Percentiles rank a stretch among this genome's conserved stretches.
Evolutionary conservation across 2,888 invertebrate species (phyloP).

Genomic region (Drosophila neonasuta): DNA sequence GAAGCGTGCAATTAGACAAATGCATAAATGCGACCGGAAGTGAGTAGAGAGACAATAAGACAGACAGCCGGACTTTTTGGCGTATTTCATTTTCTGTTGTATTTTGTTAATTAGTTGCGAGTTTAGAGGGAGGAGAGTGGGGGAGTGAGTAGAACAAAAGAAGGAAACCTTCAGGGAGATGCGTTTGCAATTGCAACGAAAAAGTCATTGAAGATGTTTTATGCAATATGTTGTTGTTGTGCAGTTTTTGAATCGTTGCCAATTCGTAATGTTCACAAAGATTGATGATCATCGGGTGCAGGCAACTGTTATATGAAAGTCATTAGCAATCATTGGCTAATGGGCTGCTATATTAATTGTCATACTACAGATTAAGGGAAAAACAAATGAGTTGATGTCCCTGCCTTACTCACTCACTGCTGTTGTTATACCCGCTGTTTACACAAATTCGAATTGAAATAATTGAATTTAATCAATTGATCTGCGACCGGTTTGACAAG

Average conservation of each 20-base stretch:
- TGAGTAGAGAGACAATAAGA: conserved; percentile 13
- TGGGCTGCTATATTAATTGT: not conserved
- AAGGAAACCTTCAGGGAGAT: conserved; percentile 35
- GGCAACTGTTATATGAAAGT: conserved; percentile 30
- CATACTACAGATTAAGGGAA: not conserved
- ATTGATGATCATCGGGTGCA: conserved; percentile 9
- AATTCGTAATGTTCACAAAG: conserved; percentile 24
- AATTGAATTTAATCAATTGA: conserved; percentile 1
- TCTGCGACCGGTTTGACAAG: not conserved
- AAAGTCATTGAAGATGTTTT: conserved; percentile 50
- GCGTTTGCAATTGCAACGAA: conserved; percentile 26
- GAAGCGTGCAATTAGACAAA: conserved; percentile 63
- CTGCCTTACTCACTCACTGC: not conserved
- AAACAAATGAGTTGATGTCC: not conserved
- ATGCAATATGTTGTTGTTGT: conserved; percentile 37
- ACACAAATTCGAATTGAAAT: not conserved
- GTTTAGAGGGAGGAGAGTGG: not conserved
- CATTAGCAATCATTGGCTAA: not conserved
- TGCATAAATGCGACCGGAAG: conserved; percentile 53
- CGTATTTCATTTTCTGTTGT: conserved; percentile 26
- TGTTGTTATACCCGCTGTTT: too few relatives aligned
- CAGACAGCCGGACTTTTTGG: conserved; percentile 19
- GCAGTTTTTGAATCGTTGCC: conserved; percentile 45
- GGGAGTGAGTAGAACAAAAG: conserved; percentile 5
- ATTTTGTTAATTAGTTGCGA: conserved; percentile 37